Conservation (phyloP, 2,888 invertebrate species). For the Pseudococcus longispinus region DNA sequence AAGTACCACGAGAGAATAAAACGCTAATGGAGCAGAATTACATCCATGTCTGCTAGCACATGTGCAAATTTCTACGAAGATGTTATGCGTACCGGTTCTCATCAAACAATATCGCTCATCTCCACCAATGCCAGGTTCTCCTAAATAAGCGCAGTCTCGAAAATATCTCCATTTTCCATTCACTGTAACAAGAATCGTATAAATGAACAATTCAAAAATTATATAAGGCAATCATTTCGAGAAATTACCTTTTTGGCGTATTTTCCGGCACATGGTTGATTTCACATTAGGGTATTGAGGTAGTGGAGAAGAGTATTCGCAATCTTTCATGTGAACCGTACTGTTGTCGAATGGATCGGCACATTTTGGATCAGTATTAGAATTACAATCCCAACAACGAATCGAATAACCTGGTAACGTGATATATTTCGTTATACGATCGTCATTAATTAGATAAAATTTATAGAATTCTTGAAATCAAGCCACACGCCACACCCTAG, state of each 20-base stretch:
- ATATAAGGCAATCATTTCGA: background rate
- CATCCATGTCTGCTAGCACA: slow-evolving; percentile 93
- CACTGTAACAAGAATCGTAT: slow-evolving; percentile 58
- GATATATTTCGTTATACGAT: background rate
- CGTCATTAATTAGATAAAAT: background rate
- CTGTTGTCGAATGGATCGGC: slow-evolving; percentile 91
- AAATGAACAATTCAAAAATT: background rate
- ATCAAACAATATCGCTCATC: slow-evolving; percentile 90
- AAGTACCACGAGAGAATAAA: slow-evolving; percentile 24
- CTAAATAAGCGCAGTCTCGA: slow-evolving; percentile 79
- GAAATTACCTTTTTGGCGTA: slow-evolving; percentile 82
- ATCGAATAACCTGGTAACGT: slow-evolving; percentile 39
- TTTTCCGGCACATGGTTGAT: slow-evolving; percentile 89
- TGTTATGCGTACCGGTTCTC: slow-evolving; percentile 90
- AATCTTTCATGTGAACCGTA: slow-evolving; percentile 85
- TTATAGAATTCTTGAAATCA: background rate
- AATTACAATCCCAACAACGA: slow-evolving; percentile 87
- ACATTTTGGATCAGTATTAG: slow-evolving; percentile 87
- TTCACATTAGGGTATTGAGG: slow-evolving; percentile 73
- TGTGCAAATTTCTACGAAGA: slow-evolving; percentile 92
- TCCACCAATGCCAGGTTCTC: slow-evolving; percentile 87
- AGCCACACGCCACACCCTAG: background rate
- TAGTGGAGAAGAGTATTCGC: slow-evolving; percentile 69
- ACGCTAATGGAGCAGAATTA: slow-evolving; percentile 68
- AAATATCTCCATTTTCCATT: slow-evolving; percentile 61